Evolutionary conservation across 2,797 vertebrate genomes (phyloP), one percentile per base, ranked within the genome.

Genomic region (Xenentodon cancila): DNA sequence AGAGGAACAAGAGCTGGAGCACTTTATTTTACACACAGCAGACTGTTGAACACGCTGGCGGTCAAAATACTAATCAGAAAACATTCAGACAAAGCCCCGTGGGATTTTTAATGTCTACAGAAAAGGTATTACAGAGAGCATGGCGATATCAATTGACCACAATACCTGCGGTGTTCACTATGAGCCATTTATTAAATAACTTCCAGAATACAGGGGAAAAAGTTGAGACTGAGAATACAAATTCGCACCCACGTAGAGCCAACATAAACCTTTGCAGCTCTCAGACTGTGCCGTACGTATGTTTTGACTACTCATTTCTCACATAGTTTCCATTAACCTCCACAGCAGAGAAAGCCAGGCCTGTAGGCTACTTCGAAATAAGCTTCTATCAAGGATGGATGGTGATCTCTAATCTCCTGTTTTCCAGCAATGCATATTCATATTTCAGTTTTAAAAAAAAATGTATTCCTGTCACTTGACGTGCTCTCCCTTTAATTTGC

Each of bases 21-120:
- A 42, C 53, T 67, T 66, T 58, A 59, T 75, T 82, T 68, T 42
- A 68, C 47, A 61, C 37, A 30, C 53, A 64, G 76, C 44, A 58
- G 59, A 17, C 68, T 72, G 73, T 75, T 68, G 30, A 81, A 73
- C 58, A 73, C 4, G 62, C 51, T 32, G 61, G 64, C 20, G 34
- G 82, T 70, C 63, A 77, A 84, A 90, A 76, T 50, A 71, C 67
- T 66, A 68, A 79, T 78, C 53, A 78, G 65, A 58, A 37, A 71
- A 68, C 62, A 57, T 55, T 66, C 18, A 48, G 46, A 64, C 40
- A 48, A 37, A 60, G 20, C n/a, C n/a, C 12, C 7, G 19, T 64
- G 50, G 61, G 27, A 59, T 69, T 53, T 72, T 71, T 52, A 47
- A 72, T 15, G 32, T 60, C 47, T 22, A 21, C 21, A 65, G 63